phyloP scores from a whole-genome alignment of 2,888 invertebrate genomes.

The Cosmia pyralina region DNA sequence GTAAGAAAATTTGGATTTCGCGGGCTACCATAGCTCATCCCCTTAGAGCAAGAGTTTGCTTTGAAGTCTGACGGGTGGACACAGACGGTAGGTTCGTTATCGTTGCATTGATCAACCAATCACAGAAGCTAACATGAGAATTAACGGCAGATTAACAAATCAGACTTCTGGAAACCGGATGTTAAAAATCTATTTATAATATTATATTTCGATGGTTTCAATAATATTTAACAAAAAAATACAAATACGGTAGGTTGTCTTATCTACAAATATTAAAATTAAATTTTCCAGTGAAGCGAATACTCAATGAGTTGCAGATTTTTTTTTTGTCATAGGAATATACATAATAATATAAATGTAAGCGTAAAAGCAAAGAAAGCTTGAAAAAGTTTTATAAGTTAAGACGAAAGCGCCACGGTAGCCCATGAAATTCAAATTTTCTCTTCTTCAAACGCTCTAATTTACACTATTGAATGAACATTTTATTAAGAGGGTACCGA shows the following conservation, averaged over 20 bases:
- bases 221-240: neutral
- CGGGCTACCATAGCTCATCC: no score
- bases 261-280: neutral
- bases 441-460: no score
- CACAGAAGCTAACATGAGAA: neutral
- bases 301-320: neutral
- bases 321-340: constrained; percentile 3
- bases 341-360: constrained; percentile 24
- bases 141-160: neutral
- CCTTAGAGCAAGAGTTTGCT: no score
- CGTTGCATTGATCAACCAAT: neutral
- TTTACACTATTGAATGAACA: no score
- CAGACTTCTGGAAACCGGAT: neutral
- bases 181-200: neutral
- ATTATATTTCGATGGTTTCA: neutral
- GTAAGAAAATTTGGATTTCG: no score
- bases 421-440: no score
- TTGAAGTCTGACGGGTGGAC: no score
- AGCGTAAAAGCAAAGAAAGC: constrained; percentile 42
- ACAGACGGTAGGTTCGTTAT: neutral
- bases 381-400: neutral
- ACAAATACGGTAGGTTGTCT: neutral
- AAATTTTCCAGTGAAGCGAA: neutral
- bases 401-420: no score
- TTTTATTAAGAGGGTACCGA: no score